phyloP scores from a whole-genome alignment of 2,113 vertebrate species.

The Haplotaxodon microlepis region DNA sequence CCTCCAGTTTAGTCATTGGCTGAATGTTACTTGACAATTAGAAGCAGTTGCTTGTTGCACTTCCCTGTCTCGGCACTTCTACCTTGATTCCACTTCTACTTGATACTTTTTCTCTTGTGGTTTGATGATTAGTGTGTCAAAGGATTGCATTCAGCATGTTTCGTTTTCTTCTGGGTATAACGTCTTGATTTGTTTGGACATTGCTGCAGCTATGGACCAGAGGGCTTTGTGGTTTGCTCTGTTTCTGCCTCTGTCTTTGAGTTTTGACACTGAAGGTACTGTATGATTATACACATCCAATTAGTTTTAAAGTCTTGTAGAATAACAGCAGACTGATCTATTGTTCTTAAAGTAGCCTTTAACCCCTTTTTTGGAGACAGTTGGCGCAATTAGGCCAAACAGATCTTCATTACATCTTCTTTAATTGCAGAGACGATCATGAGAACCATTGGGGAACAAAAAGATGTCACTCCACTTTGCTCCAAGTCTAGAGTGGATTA shows the following conservation, averaged over 20 bases:
- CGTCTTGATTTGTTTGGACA: background rate
- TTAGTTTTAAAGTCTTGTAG: background rate
- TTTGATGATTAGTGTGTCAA: background rate
- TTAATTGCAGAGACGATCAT: background rate
- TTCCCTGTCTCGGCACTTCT: background rate
- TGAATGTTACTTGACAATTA: background rate
- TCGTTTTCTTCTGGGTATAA: background rate
- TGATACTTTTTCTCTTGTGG: background rate
- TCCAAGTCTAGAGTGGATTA: fast-evolving
- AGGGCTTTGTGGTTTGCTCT: background rate
- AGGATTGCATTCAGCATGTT: background rate
- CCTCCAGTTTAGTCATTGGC: background rate
- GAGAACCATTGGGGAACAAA: background rate
- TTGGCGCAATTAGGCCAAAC: background rate
- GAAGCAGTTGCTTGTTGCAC: background rate
- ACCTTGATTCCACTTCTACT: background rate
- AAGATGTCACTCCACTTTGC: background rate
- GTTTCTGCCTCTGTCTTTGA: background rate
- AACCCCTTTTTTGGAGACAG: fast-evolving
- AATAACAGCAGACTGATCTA: background rate
- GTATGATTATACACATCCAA: background rate
- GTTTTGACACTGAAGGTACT: background rate
- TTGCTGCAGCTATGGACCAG: background rate
- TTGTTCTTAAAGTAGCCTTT: background rate
- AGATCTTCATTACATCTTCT: background rate